phyloP scores from a whole-genome alignment of 2,113 vertebrate species.

The Rissa tridactyla region DNA sequence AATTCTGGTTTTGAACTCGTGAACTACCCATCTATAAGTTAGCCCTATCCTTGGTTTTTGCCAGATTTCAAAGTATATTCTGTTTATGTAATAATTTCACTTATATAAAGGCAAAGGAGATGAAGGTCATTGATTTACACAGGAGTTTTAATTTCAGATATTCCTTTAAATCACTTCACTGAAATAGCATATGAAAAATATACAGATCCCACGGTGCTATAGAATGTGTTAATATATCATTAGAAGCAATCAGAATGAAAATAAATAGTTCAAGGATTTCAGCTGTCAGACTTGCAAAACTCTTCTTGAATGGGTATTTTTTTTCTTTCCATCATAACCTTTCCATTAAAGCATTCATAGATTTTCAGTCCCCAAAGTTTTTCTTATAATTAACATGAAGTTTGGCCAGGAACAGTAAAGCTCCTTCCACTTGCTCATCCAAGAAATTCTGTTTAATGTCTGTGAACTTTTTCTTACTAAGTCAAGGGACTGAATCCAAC shows the following conservation, averaged over 20 bases:
- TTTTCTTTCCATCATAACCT: not conserved
- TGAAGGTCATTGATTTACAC: not conserved
- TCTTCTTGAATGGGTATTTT: not conserved
- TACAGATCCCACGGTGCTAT: not conserved
- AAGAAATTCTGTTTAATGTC: conserved; percentile 15
- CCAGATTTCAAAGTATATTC: not conserved
- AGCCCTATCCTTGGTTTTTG: not conserved
- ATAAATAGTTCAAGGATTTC: not conserved
- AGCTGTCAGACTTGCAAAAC: not conserved
- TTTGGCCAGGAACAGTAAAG: not conserved
- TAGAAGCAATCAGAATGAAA: not conserved
- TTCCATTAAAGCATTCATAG: not conserved
- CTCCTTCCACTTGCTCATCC: not conserved
- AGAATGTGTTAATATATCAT: not conserved
- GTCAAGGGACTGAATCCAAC: not conserved
- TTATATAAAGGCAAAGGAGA: not conserved
- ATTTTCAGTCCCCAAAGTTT: not conserved
- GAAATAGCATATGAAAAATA: not conserved
- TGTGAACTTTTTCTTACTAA: not conserved
- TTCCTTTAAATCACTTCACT: not conserved
- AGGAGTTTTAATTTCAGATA: not conserved
- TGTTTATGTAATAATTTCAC: not conserved
- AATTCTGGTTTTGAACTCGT: not conserved
- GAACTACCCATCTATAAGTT: not conserved
- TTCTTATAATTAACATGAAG: conserved; percentile 4